phyloP scores from a whole-genome alignment of 2,797 vertebrate species.

The Poecilia wingei region DNA sequence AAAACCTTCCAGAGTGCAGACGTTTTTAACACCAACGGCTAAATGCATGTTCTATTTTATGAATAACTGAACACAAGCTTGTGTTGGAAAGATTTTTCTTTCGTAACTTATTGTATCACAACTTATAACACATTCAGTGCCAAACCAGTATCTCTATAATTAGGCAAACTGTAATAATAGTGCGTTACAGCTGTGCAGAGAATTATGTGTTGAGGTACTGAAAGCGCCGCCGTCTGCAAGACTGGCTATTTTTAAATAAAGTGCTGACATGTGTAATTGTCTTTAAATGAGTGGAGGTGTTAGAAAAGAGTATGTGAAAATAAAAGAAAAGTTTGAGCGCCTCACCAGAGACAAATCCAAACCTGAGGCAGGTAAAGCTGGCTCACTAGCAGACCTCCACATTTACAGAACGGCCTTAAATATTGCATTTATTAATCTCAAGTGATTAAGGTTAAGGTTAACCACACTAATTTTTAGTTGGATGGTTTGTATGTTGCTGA shows the following conservation, averaged over 20 bases:
- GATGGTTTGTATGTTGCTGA: background rate
- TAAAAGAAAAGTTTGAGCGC: background rate
- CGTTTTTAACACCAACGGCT: background rate
- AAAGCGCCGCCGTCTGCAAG: background rate
- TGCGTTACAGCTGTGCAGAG: background rate
- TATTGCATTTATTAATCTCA: background rate
- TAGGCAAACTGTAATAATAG: background rate
- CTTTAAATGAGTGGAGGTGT: background rate
- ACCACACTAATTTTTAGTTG: background rate
- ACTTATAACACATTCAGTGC: background rate
- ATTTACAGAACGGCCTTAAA: background rate
- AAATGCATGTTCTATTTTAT: background rate
- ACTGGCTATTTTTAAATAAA: background rate
- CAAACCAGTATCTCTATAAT: background rate
- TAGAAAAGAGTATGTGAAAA: background rate
- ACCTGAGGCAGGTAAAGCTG: background rate
- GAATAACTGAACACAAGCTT: background rate
- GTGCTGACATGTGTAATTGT: background rate
- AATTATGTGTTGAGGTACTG: background rate
- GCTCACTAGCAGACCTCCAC: background rate
- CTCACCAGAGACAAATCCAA: background rate
- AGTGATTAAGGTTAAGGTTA: background rate
- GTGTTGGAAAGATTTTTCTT: background rate
- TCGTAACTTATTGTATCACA: background rate
- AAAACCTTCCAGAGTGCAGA: background rate